A percentile compares a stretch with the other conserved stretches of the same genome.
Evolutionary conservation across 2,113 vertebrate species (phyloP).

Genomic region (Corythaixoides concolor): DNA sequence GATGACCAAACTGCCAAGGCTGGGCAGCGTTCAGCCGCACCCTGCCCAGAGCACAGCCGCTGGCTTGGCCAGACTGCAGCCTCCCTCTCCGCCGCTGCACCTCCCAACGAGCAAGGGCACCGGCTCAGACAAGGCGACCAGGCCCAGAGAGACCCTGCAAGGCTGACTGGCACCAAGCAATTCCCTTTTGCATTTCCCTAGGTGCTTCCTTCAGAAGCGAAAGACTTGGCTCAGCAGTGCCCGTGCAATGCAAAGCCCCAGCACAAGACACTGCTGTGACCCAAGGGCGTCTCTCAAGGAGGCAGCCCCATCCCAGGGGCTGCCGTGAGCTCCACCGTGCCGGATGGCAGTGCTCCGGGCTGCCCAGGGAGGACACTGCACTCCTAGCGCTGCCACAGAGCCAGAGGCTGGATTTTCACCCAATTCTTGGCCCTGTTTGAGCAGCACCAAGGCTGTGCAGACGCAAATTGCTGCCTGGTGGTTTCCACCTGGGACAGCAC

Average conservation of each 20-base stretch:
- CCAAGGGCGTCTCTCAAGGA: neutral
- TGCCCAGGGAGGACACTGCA: neutral
- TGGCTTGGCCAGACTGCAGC: neutral
- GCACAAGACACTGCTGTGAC: neutral
- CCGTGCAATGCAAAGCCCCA: neutral
- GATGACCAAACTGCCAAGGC: neutral
- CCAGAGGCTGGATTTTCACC: neutral
- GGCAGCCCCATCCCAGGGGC: neutral
- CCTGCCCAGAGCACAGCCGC: rapidly evolving
- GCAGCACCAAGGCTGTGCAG: neutral
- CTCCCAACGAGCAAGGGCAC: neutral
- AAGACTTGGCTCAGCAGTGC: neutral
- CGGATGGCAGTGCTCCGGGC: neutral
- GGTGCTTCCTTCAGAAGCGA: neutral
- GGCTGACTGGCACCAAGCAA: too few species aligned
- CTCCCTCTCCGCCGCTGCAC: neutral
- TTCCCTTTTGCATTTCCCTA: too few species aligned
- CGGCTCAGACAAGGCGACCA: neutral
- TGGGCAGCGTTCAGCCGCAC: neutral
- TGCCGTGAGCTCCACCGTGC: rapidly evolving
- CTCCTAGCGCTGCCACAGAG: neutral
- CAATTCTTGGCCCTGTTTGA: neutral
- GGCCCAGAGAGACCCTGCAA: neutral
- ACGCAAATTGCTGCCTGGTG: neutral
- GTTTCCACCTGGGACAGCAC: neutral